These are phyloP conservation scores for Choristoneura rosaceana DNA, from an alignment of 2,888 invertebrate species.

Conservation along the genomic window DNA sequence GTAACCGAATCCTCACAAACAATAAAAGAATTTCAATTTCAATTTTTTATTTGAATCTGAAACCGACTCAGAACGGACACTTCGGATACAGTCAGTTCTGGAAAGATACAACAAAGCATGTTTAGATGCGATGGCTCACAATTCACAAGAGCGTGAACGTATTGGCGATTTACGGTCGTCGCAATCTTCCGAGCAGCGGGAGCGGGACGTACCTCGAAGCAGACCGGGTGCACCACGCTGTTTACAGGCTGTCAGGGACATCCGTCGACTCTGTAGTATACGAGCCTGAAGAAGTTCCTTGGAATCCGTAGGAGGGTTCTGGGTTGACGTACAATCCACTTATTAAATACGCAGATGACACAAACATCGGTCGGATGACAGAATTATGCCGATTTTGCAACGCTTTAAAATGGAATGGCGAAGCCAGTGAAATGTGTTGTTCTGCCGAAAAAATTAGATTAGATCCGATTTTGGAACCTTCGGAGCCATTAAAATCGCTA, in stretches of 20 bases:
- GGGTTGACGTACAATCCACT: slow-evolving; percentile 7
- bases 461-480: slow-evolving; percentile 35
- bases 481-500: slow-evolving; percentile 38
- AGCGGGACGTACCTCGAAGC: background rate
- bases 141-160: background rate
- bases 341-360: slow-evolving; percentile 18
- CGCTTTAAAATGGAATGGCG: slow-evolving; percentile 40
- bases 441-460: slow-evolving; percentile 40
- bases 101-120: background rate
- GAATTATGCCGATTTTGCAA: slow-evolving; percentile 34
- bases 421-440: slow-evolving; percentile 44
- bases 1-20: too few relatives aligned
- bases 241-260: background rate
- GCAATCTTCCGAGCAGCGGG: background rate
- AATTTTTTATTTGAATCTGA: too few relatives aligned
- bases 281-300: background rate
- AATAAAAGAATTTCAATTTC: too few relatives aligned
- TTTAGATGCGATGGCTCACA: background rate
- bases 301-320: slow-evolving; percentile 2
- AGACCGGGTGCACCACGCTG: background rate
- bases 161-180: background rate
- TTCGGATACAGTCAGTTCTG: background rate
- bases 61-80: background rate
- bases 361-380: slow-evolving; percentile 29
- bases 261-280: background rate